Base-by-base conservation (phyloP, 2,113 vertebrate species). In the Marcusenius ussheri region DNA sequence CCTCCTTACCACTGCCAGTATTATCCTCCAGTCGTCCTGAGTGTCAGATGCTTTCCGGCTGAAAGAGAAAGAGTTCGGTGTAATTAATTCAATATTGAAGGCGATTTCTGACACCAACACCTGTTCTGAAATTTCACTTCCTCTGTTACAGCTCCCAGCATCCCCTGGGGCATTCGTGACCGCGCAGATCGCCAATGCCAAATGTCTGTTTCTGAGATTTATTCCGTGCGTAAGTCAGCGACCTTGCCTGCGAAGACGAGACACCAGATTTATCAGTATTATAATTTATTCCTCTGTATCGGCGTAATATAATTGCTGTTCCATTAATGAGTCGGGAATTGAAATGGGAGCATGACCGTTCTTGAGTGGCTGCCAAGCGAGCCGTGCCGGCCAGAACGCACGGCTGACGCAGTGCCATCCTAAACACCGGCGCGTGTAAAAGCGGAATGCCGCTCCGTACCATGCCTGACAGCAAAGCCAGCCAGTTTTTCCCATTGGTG, bases 151-250 rank as follows among this genome's bases (percentile, higher is more conserved):
- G 19, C 49, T 84, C 49, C 89, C 89, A 58, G 50, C 35, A 84
- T 58, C 21, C 77, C 49, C 89, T 35, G 11, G 90, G 87, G 53
- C 58, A 74, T 46, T 77, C 87, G 24, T 89, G 77, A 49, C 87
- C 89, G 50, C 53, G 50, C 88, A 89, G 90, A 87, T 89, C 83
- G 53, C 66, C 35, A 35, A 91, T 90, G 92, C 91, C 87, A 90
- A 92, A 88, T 88, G 50, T 88, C 89, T 90, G 90, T 90, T 51
- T 31, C 85, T 62, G 51, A 91, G 91, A 91, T 90, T 66, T 90
- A 89, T 66, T 80, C 50, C 50, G 58, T 53, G 83, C 53, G 80
- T 46, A 88, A 86, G 56, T 83, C 13, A 21, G 74, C 84, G 89
- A 88, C 89, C 90, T 88, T 90, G 89, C 84, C 56, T 10, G 90